Base-by-base conservation (phyloP, 1,140 invertebrate species). In the Pentalonia nigronervosa region DNA sequence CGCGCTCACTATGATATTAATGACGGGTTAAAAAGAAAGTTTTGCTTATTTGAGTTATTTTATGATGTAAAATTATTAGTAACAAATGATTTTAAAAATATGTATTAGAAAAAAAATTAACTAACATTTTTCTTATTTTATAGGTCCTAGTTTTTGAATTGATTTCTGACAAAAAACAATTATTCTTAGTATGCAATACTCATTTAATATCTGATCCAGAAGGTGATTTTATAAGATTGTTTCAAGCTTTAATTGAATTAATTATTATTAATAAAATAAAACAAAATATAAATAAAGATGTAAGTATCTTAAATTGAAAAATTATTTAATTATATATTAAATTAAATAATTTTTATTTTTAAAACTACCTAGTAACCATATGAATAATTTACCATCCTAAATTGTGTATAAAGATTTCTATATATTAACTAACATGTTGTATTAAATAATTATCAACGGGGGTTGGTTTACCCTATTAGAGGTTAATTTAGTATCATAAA, bases 191-290 rank as follows among this genome's bases (percentile, higher is more conserved):
- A 90, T 98, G 97, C 45, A 99, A 98, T 95, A 99, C 98, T 1
- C 99, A 99, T 96, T 96, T 99, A 34, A 99, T 98, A 95, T 99
- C 98, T 95, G 97, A 98, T 95, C 98, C 98, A 6, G 96, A 98
- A 95, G 97, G 98, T 17, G 97, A 98, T 95, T 97, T 99, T 94
- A 97, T 99, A 94, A 95, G 99, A 94, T 95, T 99, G 7, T 95
- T 99, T 56, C 97, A 98, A 96, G 96, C 96, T 76, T 97, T 96
- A 86, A 96, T 97, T 94, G 94, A 96, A 21, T 95, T 97, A 76
- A 95, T 95, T 36, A 97, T 96, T 95, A 94, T 97, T 6, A 94
- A 96, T 91, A 94, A 96, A 94, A 94, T 96, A 94, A 95, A 96
- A 50, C 94, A 95, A 93, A 94, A 95, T 94, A 94, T 95, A 94